Percentiles rank a stretch among this genome's conserved stretches.
Evolutionary conservation across 2,113 vertebrate genomes (phyloP).

Genomic region (Ancistrus triradiatus): DNA sequence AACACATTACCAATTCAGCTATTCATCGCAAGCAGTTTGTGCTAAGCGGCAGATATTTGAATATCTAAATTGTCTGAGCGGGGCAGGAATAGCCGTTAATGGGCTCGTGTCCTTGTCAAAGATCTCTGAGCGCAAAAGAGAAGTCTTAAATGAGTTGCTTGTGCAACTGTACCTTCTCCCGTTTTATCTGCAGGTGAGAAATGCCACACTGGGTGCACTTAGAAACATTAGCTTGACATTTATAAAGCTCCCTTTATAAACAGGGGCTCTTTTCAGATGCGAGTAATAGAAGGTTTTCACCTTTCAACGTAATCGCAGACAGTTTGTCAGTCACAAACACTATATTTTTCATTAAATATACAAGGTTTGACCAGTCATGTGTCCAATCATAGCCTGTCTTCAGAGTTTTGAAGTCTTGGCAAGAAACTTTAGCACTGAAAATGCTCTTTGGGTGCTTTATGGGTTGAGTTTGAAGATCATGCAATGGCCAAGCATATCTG

Average conservation of each 20-base stretch:
- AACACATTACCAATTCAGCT: constrained; percentile 60
- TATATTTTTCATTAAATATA: no score
- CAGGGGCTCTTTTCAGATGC: constrained; percentile 11
- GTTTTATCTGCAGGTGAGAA: constrained; percentile 18
- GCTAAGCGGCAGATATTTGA: constrained; percentile 66
- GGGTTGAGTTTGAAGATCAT: no score
- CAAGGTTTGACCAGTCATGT: no score
- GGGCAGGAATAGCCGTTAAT: constrained; percentile 62
- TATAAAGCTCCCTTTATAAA: constrained; percentile 19
- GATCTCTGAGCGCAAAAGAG: constrained; percentile 54
- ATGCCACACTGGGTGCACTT: constrained; percentile 17
- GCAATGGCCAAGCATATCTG: no score
- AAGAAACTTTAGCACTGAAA: no score
- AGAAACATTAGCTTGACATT: constrained; percentile 29
- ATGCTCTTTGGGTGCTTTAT: no score
- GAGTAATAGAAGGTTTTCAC: constrained; percentile 9
- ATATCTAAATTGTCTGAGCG: constrained; percentile 68
- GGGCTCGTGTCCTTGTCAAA: constrained; percentile 65
- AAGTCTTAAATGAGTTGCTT: constrained; percentile 27
- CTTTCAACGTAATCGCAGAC: no score
- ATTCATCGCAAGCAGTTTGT: constrained; percentile 68
- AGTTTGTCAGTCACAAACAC: no score
- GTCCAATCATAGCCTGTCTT: no score
- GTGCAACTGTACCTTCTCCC: neutral
- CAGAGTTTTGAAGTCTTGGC: no score